phyloP scores from a whole-genome alignment of 1,140 invertebrate genomes.

The Caenorhabditis latens region DNA sequence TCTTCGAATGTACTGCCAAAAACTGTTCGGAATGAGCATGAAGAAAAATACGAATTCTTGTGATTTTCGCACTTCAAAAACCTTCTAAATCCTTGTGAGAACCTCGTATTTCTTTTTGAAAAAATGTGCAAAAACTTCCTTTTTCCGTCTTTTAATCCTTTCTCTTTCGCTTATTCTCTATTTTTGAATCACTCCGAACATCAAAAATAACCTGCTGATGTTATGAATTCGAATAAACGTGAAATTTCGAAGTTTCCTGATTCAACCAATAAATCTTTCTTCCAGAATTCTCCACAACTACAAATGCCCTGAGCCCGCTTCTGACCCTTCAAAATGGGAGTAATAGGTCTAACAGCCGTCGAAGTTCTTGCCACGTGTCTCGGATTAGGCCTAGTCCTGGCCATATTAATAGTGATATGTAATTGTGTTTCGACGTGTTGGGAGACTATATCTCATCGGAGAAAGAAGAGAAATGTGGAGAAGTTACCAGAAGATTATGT shows the following conservation, averaged over 20 bases:
- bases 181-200: too few relatives aligned
- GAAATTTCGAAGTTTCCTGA: too few relatives aligned
- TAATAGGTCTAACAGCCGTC: constrained; percentile 33
- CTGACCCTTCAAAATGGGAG: not conserved
- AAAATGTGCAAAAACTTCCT: not conserved
- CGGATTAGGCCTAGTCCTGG: constrained; percentile 6
- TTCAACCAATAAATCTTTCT: not conserved
- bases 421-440: constrained; percentile 44
- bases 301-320: constrained; percentile 30
- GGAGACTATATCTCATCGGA: constrained; percentile 14
- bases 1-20: not conserved
- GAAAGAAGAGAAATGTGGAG: constrained; percentile 29
- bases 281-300: not conserved
- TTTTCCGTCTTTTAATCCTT: not conserved
- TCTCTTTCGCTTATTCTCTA: not conserved
- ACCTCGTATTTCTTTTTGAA: not conserved
- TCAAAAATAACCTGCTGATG: too few relatives aligned
- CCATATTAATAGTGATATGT: constrained; percentile 34
- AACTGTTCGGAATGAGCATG: not conserved
- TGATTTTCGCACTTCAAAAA: constrained; percentile 1
- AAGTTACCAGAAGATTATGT: constrained; percentile 50
- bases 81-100: not conserved
- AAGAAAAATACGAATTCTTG: not conserved
- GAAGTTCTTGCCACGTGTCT: constrained; percentile 10
- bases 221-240: too few relatives aligned